These are phyloP conservation scores for Calameuta filiformis DNA, from an alignment of 2,888 invertebrate species.

Conservation along the genomic window DNA sequence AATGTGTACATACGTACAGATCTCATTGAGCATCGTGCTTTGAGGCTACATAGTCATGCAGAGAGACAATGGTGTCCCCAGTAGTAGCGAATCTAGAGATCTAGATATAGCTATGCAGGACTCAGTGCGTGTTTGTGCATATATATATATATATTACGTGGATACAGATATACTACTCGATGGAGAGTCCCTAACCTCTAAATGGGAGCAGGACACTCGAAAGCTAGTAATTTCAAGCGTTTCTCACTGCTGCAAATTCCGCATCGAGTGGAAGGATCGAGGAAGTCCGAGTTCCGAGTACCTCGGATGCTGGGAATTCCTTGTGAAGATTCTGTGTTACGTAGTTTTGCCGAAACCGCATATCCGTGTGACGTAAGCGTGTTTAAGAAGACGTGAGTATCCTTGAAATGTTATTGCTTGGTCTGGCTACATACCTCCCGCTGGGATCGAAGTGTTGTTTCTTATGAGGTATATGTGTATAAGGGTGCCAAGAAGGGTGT, in stretches of 20 bases:
- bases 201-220: background rate
- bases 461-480: background rate
- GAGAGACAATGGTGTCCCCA: background rate
- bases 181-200: background rate
- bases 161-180: background rate
- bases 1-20: background rate
- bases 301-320: background rate
- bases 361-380: background rate
- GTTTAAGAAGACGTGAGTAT: background rate
- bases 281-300: background rate
- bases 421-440: background rate
- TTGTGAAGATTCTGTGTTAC: background rate
- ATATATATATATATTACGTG: background rate
- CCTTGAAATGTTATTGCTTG: constrained; percentile 1
- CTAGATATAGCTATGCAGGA: background rate
- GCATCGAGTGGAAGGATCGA: background rate
- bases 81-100: background rate
- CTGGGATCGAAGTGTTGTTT: background rate
- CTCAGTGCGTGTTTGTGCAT: background rate
- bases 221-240: background rate
- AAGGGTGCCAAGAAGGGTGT: background rate
- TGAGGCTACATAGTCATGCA: background rate
- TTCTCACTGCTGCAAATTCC: background rate
- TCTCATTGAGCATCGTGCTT: background rate
- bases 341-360: background rate